These are phyloP conservation scores for Scaptomyza tumidula DNA, from an alignment of 2,888 invertebrate genomes.

Conservation along the genomic window DNA sequence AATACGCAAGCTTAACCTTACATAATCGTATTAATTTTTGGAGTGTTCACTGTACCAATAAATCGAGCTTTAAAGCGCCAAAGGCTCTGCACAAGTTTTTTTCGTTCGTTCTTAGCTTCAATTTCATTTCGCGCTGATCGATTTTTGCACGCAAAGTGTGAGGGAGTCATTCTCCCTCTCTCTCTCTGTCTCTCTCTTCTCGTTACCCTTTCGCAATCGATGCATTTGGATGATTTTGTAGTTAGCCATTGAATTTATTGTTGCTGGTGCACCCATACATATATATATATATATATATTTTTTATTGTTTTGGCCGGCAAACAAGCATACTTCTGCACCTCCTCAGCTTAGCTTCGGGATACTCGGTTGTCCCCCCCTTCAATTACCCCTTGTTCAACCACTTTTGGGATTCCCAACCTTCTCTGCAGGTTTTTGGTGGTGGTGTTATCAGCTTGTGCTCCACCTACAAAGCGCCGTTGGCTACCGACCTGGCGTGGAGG, in stretches of 20 bases:
- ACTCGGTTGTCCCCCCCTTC: neutral
- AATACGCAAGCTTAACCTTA: neutral
- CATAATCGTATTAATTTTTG: neutral
- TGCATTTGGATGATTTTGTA: slow-evolving; percentile 45
- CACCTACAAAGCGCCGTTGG: slow-evolving; percentile 75
- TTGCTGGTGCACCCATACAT: slow-evolving; percentile 35
- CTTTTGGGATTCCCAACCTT: slow-evolving; percentile 8
- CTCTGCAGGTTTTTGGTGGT: slow-evolving; percentile 15
- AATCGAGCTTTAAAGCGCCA: slow-evolving; percentile 55
- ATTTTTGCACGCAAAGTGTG: slow-evolving; percentile 81
- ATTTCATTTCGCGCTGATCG: slow-evolving; percentile 80
- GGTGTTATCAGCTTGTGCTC: slow-evolving; percentile 63
- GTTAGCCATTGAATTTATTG: slow-evolving; percentile 76
- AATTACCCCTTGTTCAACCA: neutral
- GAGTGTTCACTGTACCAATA: slow-evolving; percentile 27
- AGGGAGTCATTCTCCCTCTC: slow-evolving; percentile 46
- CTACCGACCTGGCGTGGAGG: slow-evolving; percentile 50
- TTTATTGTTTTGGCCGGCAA: slow-evolving; percentile 68
- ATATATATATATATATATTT: slow-evolving; percentile 58
- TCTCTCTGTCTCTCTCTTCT: neutral
- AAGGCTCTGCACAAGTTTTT: slow-evolving; percentile 45
- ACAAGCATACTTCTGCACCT: slow-evolving; percentile 73
- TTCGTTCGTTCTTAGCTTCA: slow-evolving; percentile 63
- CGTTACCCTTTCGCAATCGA: neutral
- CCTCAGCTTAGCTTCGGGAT: neutral